Evolutionary conservation across 2,797 vertebrate species (phyloP), one percentile per base, ranked within the genome.

Genomic region (Cossypha caffra): DNA sequence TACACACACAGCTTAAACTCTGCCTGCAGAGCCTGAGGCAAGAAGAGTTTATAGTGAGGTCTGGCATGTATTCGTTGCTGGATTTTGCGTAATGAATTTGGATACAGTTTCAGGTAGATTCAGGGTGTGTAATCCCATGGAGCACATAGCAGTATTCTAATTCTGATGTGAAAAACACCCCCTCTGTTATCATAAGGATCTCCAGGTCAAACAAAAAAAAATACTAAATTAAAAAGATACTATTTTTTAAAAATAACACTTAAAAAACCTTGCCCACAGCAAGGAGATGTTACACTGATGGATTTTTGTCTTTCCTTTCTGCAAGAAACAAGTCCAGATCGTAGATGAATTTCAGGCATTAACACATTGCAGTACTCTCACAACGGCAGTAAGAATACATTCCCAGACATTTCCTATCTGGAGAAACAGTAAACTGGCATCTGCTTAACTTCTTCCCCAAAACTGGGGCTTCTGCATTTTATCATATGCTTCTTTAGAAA

Each of bases 221-320:
- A 26, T 9, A 16, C 48, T 50, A 29, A 51, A 18, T 1, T 0
- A 1, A 2, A 24, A 50, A 31, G 6, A 7, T 8, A 31, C 9
- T 54, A 7, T 51, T 93, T 7, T 74, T 1, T 1, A 37, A 38
- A 75, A 40, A 11, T 21, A 3, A 11, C 23, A 12, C 13, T 76
- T 40, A 7, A 37, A 73, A 90, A 50, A 20, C 10, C 18, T 29
- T 58, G 25, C 25, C n/a, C 28, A 7, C 8, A n/a, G 13, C 33
- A 48, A 69, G 43, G 48, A 66, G 51, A 23, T 66, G 35, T 55
- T 62, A 73, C 19, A 50, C 17, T 57, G 50, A 26, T 38, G 37
- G 35, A 13, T 58, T 84, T 76, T 42, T 54, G 28, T 80, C 24
- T 28, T 64, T 33, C 43, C 35, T 72, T 88, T 72, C 40, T 17